These are phyloP conservation scores for Tryphoninae sp. DNA, from an alignment of 2,888 invertebrate genomes.

Conservation along the genomic window DNA sequence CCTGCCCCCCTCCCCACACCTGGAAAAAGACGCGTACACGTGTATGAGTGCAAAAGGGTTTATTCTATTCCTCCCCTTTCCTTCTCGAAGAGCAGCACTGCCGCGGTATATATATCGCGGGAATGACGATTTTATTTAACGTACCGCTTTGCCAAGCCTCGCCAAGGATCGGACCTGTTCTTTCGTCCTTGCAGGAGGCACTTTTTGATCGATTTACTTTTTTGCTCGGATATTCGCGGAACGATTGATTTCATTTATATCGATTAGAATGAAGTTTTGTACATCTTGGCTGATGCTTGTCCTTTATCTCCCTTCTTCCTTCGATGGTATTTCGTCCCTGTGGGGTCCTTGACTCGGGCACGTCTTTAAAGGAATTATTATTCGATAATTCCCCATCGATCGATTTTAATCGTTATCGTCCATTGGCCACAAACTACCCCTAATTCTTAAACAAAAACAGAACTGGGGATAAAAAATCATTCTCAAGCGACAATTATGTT, in stretches of 20 bases:
- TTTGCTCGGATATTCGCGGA: conserved; percentile 20
- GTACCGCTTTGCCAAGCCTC: conserved; percentile 27
- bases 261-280: too few species aligned
- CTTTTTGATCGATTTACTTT: conserved; percentile 15
- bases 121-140: conserved; percentile 51
- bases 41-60: conserved; percentile 51
- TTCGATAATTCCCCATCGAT: not conserved
- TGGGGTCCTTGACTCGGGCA: too few species aligned
- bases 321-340: too few species aligned
- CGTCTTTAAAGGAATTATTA: too few species aligned
- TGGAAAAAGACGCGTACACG: conserved; percentile 36
- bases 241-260: not conserved
- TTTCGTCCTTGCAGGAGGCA: conserved; percentile 21
- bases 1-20: conserved; percentile 1
- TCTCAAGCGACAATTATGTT: too few species aligned
- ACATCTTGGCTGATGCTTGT: too few species aligned
- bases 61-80: conserved; percentile 46
- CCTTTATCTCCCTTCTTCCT: too few species aligned
- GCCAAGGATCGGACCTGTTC: conserved; percentile 15
- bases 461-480: too few species aligned
- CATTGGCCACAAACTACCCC: conserved; percentile 1
- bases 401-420: not conserved
- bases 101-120: conserved; percentile 32
- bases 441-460: too few species aligned
- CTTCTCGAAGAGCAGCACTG: conserved; percentile 22